phyloP scores from a whole-genome alignment of 2,113 vertebrate genomes.

The Melanerpes formicivorus region DNA sequence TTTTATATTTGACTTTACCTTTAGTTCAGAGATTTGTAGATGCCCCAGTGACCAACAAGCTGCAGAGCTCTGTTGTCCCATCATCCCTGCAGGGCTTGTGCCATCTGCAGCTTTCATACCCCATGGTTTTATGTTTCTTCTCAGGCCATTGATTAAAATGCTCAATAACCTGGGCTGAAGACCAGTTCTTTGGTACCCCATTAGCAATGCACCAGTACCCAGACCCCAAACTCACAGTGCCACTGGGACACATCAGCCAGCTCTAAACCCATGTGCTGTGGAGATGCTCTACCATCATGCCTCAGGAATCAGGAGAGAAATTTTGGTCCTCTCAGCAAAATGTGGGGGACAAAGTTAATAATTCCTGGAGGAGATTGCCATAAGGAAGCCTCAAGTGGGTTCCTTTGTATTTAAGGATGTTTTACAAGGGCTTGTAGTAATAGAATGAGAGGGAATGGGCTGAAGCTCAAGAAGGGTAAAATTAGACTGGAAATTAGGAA shows the following conservation, averaged over 20 bases:
- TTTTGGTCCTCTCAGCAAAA: fast-evolving
- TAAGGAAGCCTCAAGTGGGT: background rate
- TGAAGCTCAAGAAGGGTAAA: background rate
- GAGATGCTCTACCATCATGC: fast-evolving
- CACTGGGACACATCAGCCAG: background rate
- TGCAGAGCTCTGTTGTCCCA: background rate
- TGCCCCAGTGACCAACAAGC: background rate
- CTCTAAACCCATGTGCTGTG: background rate
- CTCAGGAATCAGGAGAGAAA: fast-evolving
- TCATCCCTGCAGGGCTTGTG: background rate
- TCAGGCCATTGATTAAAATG: background rate
- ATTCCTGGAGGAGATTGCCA: background rate
- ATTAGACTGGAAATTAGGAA: background rate
- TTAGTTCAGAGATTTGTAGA: background rate
- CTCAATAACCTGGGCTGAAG: background rate
- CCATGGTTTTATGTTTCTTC: background rate
- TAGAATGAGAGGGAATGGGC: background rate
- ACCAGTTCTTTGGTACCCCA: background rate
- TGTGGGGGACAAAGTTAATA: fast-evolving
- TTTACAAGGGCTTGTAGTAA: too few relatives aligned
- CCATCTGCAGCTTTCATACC: background rate
- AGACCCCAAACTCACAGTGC: background rate
- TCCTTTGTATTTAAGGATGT: background rate
- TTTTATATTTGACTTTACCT: background rate
- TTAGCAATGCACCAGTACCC: background rate